Base-by-base conservation (phyloP, 2,797 vertebrate genomes). In the Enteromius trimaculatus region DNA sequence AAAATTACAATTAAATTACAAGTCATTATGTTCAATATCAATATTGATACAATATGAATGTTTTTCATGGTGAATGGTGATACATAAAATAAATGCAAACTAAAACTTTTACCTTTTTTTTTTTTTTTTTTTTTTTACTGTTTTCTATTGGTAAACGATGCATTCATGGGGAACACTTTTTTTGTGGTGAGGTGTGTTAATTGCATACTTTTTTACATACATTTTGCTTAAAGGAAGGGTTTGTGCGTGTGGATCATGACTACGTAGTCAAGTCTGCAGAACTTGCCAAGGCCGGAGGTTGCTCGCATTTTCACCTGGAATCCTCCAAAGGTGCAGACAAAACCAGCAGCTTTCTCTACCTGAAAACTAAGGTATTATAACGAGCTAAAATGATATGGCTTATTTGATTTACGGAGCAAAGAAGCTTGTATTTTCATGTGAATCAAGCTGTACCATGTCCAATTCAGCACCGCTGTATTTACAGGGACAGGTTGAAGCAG, bases 221-320 rank as follows among this genome's bases (percentile, higher is more conserved):
- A 11, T 39, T 42, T 70, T 60, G 14, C 89, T 51, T 87, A 70
- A 91, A 97, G 97, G 95, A 96, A 0, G 96, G 96, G 49, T 97
- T 97, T 83, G 85, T 96, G 77, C 95, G 95, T 0, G 96, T 98
- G 0, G 97, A 98, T 89, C 95, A 96, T 14, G 97, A 98, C 90
- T 97, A 97, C 0, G 94, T 97, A 4, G 88, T 97, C 10, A 96
- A 97, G 86, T 95, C 96, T 11, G 97, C 97, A 0, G 94, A 96
- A 88, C 92, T 97, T 0, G 96, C 97, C 10, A 96, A 95, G 85
- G 92, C 95, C 0, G 97, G 96, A 77, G 96, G 96, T n/a, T 96
- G 96, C 89, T 86, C 89, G 2, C 96, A 97, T 84, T 98, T 97
- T 66, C 95, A 96, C 90, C 91, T 98, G 84, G 89, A 95, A 86